phyloP scores from a whole-genome alignment of 2,797 vertebrate species.

The Protosalanx chinensis region DNA sequence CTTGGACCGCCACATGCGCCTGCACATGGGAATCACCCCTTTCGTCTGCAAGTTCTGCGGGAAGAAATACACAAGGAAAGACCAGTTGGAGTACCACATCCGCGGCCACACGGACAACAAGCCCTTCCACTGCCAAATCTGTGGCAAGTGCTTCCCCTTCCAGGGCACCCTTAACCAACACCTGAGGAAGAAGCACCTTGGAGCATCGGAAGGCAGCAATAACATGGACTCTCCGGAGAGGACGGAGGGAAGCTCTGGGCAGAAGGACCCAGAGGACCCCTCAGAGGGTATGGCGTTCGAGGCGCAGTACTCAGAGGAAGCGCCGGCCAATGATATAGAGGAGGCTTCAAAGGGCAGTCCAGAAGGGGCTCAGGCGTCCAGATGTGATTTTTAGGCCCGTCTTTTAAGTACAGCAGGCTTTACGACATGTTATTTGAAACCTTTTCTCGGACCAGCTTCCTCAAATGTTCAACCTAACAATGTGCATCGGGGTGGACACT shows the following conservation, averaged over 20 bases:
- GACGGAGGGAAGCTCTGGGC: constrained; percentile 80
- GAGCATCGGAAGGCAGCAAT: constrained; percentile 78
- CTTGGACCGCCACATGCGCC: constrained; percentile 96
- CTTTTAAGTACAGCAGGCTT: constrained; percentile 72
- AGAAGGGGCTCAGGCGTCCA: constrained; percentile 70
- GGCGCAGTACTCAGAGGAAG: constrained; percentile 73
- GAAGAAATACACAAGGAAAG: constrained; percentile 98
- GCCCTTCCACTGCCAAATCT: constrained; percentile 98
- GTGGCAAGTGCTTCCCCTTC: constrained; percentile 99
- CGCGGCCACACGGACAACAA: constrained; percentile 98
- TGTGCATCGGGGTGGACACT: constrained; percentile 61
- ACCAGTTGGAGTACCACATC: constrained; percentile 99
- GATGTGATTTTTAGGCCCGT: constrained; percentile 73
- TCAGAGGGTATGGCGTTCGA: constrained; percentile 84
- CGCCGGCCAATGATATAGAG: constrained; percentile 64
- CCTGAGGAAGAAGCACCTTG: constrained; percentile 97
- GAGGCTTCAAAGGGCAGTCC: constrained; percentile 75
- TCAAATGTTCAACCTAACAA: constrained; percentile 56
- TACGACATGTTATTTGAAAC: constrained; percentile 62
- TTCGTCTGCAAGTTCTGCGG: constrained; percentile 98
- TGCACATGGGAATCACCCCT: constrained; percentile 99
- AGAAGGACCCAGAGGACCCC: constrained; percentile 81
- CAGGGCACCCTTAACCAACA: constrained; percentile 99
- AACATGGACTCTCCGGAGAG: constrained; percentile 88
- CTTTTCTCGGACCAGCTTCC: constrained; percentile 57